These are phyloP conservation scores for Drymonia ruficornis DNA, from an alignment of 2,888 invertebrate species.

Conservation along the genomic window DNA sequence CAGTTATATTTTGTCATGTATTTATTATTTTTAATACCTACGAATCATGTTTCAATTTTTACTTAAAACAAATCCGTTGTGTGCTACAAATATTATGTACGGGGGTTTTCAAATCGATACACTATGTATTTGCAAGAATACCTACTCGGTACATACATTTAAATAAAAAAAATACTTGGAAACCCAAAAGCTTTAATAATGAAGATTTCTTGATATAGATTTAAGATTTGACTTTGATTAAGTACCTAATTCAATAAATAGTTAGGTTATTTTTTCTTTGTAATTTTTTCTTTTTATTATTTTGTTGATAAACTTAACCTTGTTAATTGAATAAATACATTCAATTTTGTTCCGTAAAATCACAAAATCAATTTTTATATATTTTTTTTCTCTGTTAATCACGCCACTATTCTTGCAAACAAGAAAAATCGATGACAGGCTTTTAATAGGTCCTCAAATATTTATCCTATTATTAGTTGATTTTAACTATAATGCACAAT, in stretches of 20 bases:
- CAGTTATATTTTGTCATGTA: constrained; percentile 62
- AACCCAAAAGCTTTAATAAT: too few relatives aligned
- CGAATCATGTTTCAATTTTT: constrained; percentile 29
- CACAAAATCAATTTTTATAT: too few relatives aligned
- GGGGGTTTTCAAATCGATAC: constrained; percentile 5
- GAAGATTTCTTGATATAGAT: too few relatives aligned
- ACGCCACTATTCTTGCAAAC: neutral
- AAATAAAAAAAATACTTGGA: too few relatives aligned
- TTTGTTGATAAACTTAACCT: too few relatives aligned
- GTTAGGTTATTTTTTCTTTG: too few relatives aligned
- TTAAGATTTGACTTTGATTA: too few relatives aligned
- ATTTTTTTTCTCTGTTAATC: neutral
- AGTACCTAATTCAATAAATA: too few relatives aligned
- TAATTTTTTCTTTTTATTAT: too few relatives aligned
- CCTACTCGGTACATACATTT: too few relatives aligned
- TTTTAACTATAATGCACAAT: neutral
- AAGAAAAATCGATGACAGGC: neutral
- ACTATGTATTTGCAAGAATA: neutral
- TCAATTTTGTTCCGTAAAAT: too few relatives aligned
- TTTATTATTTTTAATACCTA: constrained; percentile 33
- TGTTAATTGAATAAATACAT: too few relatives aligned
- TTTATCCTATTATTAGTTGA: neutral
- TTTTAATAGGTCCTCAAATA: neutral
- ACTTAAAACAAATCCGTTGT: constrained; percentile 24
- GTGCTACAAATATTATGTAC: constrained; percentile 46